phyloP scores from a whole-genome alignment of 2,888 invertebrate species.

The Cryptocephalus moraei region DNA sequence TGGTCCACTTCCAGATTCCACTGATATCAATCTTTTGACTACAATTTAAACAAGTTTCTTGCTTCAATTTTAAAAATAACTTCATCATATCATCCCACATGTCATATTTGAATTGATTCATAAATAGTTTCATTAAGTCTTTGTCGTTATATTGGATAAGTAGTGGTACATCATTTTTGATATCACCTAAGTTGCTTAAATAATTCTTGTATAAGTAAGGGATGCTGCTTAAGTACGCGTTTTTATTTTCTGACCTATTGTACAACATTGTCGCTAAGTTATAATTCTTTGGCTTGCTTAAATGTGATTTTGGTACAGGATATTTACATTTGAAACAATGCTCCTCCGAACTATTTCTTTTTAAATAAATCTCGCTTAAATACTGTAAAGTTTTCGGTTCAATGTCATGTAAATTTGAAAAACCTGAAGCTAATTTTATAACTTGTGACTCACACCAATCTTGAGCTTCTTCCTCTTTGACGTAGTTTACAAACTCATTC shows the following conservation, averaged over 20 bases:
- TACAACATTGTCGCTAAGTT: conserved; percentile 48
- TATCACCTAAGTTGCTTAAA: conserved; percentile 39
- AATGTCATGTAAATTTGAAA: conserved; percentile 6
- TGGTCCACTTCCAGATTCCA: conserved; percentile 49
- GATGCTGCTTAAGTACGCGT: conserved; percentile 47
- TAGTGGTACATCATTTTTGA: conserved; percentile 44
- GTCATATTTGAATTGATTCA: conserved; percentile 46
- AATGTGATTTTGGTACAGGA: conserved; percentile 44
- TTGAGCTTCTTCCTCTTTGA: conserved; percentile 19
- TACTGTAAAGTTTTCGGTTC: conserved; percentile 24
- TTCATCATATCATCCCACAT: conserved; percentile 49
- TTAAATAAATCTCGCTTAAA: conserved; percentile 45
- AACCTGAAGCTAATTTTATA: conserved; percentile 25
- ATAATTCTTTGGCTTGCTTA: conserved; percentile 41
- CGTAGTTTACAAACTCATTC: conserved; percentile 22
- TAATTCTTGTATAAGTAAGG: conserved; percentile 55
- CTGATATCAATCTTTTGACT: conserved; percentile 41
- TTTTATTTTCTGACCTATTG: conserved; percentile 16
- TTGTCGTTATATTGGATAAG: conserved; percentile 53
- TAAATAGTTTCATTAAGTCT: conserved; percentile 43
- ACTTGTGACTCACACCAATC: conserved; percentile 33
- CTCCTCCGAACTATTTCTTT: conserved; percentile 42
- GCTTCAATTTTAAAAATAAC: conserved; percentile 46
- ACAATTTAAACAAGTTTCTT: conserved; percentile 53
- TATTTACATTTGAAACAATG: conserved; percentile 49